Base-by-base conservation (phyloP, 2,113 vertebrate genomes). In the Phrynosoma blainvillii region DNA sequence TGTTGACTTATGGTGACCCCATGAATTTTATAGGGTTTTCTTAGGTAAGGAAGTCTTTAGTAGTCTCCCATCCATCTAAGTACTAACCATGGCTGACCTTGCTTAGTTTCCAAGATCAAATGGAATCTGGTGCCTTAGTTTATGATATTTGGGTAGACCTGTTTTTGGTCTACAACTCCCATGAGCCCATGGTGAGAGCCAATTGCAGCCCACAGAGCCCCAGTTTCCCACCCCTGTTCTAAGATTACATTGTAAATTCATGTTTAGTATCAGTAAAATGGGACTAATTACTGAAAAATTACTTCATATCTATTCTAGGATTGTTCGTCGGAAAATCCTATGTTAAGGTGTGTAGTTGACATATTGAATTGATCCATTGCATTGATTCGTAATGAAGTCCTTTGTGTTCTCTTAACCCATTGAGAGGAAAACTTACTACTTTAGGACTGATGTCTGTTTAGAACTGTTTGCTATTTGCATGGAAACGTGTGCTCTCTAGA, bases 381-480 rank as follows among this genome's bases (percentile, higher is more conserved):
- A 11, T 21, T 0, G 1, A 21, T 1, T 56, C 79, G 3, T 5
- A 32, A 25, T 25, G 23, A 11, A 66, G 32, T 78, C 25, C 27
- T 47, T 66, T 47, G 54, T 77, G 12, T 59, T 21, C 9, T 25
- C 30, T 5, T 20, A 40, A 4, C 10, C 74, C 66, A 0, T 66
- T 91, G 74, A 14, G 87, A 54, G 90, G 59, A 92, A 87, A 11
- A 0, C 4, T 32, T 81, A 54, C 12, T 47, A 23, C 8, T 65
- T 52, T 88, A 30, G 54, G 84, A 47, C 5, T 62, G 81, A 14
- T 4, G 62, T 3, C 12, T 83, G 25, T 62, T 70, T 85, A n/a
- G 18, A 32, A n/a, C 84, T 91, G 71, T 73, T 75, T 70, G 59
- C 5, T 47, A 11, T 83, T 91, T 85, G 91, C 81, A 10, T 54